These are phyloP conservation scores for Solea solea DNA, from an alignment of 2,113 vertebrate genomes.

Conservation along the genomic window DNA sequence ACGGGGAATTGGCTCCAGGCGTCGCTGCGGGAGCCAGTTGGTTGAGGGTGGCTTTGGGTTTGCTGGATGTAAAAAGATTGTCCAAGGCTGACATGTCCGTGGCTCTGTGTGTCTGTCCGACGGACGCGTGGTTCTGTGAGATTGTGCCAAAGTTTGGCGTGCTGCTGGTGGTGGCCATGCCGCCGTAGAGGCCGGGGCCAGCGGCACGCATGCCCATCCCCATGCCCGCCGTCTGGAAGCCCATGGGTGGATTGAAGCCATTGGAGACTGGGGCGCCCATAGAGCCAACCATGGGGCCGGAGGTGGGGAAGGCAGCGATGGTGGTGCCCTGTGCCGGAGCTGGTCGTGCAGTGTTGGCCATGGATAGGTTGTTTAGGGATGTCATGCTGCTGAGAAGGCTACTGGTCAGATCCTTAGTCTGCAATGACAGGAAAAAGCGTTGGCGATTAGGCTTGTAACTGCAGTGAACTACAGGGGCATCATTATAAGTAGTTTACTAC, in stretches of 20 bases:
- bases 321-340: constrained; percentile 67
- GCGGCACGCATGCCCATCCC: constrained; percentile 81
- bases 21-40: constrained; percentile 88
- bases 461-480: too few species aligned
- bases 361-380: constrained; percentile 84
- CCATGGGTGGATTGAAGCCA: constrained; percentile 85
- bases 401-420: constrained; percentile 96
- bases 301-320: constrained; percentile 83
- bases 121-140: constrained; percentile 70
- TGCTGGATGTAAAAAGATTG: constrained; percentile 91
- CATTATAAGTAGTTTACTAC: too few species aligned
- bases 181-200: constrained; percentile 84
- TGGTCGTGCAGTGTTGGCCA: constrained; percentile 80
- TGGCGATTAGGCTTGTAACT: too few species aligned
- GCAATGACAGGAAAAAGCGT: constrained; percentile 51
- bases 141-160: constrained; percentile 88
- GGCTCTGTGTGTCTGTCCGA: constrained; percentile 82
- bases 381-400: constrained; percentile 93
- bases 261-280: constrained; percentile 81
- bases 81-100: constrained; percentile 92
- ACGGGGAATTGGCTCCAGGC: constrained; percentile 79
- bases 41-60: constrained; percentile 95
- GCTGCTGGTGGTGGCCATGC: constrained; percentile 82
- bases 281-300: constrained; percentile 77
- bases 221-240: constrained; percentile 87